Evolutionary conservation across 2,888 invertebrate genomes (phyloP).

Genomic region (Netelia virgata): DNA sequence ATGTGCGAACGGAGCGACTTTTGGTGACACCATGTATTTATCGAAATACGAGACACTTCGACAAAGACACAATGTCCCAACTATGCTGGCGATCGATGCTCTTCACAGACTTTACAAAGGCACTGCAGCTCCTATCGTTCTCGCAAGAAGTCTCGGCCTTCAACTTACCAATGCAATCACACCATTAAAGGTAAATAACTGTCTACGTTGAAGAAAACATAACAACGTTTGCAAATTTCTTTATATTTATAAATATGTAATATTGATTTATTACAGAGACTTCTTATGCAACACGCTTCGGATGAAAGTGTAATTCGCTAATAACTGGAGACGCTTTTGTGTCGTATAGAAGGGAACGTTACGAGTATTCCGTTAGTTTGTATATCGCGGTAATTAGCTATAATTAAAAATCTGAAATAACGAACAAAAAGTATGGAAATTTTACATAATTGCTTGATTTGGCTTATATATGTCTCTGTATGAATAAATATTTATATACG

Average conservation of each 20-base stretch:
- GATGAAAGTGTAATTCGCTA: conserved; percentile 66
- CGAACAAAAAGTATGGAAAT: neutral
- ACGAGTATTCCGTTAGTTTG: neutral
- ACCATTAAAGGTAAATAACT: conserved; percentile 89
- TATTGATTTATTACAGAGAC: conserved; percentile 73
- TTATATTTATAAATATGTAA: neutral
- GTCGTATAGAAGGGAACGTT: neutral
- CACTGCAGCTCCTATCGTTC: conserved; percentile 90
- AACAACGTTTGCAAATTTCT: neutral
- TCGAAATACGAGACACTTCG: conserved; percentile 93
- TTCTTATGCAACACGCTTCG: conserved; percentile 77
- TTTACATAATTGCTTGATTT: neutral
- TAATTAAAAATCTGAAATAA: neutral
- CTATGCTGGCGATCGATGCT: conserved; percentile 94
- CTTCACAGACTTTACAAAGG: conserved; percentile 93
- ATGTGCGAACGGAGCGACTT: conserved; percentile 90
- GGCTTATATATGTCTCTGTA: no score
- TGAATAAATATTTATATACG: no score
- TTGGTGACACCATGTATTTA: conserved; percentile 90
- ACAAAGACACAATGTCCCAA: conserved; percentile 95
- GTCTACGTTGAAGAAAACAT: neutral
- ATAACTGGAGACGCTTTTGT: neutral
- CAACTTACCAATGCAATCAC: conserved; percentile 92
- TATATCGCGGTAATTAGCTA: no score
- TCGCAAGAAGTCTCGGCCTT: conserved; percentile 93